Conservation (phyloP, 2,888 invertebrate species). For the Epinotia nisella region DNA sequence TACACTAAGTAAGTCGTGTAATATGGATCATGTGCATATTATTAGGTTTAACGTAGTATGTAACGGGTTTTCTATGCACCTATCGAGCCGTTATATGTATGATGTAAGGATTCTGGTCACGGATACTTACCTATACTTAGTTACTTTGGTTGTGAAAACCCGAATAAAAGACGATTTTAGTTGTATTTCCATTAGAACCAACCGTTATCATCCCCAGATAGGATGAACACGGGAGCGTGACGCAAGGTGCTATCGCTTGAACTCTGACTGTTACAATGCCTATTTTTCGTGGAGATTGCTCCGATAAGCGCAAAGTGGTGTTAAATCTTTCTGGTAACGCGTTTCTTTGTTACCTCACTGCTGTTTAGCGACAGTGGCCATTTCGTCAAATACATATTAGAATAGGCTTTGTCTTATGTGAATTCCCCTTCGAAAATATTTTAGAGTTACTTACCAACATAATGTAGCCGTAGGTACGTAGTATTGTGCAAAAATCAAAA, state of each 20-base stretch:
- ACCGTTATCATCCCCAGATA: constrained; percentile 61
- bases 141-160: background rate
- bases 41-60: background rate
- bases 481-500: background rate
- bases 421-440: constrained; percentile 55
- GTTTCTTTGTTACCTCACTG: constrained; percentile 68
- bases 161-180: constrained; percentile 27
- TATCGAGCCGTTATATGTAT: too few species aligned
- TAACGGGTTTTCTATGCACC: too few species aligned
- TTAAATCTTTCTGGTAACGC: constrained; percentile 68
- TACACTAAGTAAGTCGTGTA: background rate
- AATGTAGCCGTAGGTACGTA: background rate
- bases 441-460: constrained; percentile 40
- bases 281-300: constrained; percentile 65
- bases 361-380: constrained; percentile 66
- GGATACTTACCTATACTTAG: background rate
- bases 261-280: constrained; percentile 67
- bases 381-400: constrained; percentile 63
- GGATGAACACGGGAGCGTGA: constrained; percentile 57
- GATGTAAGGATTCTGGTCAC: background rate
- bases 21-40: background rate
- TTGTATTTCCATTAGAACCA: constrained; percentile 47
- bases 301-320: constrained; percentile 68
- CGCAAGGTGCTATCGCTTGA: constrained; percentile 66
- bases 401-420: constrained; percentile 71